A percentile compares a stretch with the other conserved stretches of the same genome.
These are phyloP conservation scores for Phalacrocorax aristotelis DNA, from an alignment of 2,113 vertebrate genomes.

Conservation along the genomic window DNA sequence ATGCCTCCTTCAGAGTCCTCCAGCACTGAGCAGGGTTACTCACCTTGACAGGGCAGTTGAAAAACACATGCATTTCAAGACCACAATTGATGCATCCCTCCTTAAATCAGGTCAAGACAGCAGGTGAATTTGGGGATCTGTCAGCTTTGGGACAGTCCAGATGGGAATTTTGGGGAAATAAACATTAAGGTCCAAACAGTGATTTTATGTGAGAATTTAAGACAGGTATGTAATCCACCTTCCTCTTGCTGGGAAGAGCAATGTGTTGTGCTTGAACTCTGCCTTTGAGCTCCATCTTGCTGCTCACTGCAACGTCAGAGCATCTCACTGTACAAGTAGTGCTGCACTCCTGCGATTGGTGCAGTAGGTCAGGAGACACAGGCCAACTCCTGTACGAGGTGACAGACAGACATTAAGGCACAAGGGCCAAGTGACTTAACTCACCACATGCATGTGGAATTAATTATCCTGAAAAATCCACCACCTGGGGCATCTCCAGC, in stretches of 20 bases:
- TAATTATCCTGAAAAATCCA: neutral
- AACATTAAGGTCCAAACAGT: neutral
- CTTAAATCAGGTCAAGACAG: neutral
- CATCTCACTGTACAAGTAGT: neutral
- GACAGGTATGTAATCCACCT: neutral
- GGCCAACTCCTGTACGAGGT: rapidly evolving
- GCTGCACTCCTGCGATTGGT: neutral
- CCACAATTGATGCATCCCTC: rapidly evolving
- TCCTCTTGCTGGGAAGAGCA: rapidly evolving
- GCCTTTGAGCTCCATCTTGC: neutral
- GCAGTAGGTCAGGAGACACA: neutral
- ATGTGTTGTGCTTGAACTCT: neutral
- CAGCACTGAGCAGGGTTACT: neutral
- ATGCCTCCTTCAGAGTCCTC: neutral
- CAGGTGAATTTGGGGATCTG: neutral
- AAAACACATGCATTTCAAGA: neutral
- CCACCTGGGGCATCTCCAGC: neutral
- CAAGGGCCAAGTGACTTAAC: neutral
- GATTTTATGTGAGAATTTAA: neutral
- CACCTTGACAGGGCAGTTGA: neutral
- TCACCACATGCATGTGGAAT: neutral
- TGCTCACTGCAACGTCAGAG: neutral
- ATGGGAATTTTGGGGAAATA: neutral
- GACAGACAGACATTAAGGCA: neutral
- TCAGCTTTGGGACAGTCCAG: neutral